Percentiles rank a stretch among this genome's conserved stretches.
Conservation (phyloP, 2,888 invertebrate species). For the Leucophora obtusa region DNA sequence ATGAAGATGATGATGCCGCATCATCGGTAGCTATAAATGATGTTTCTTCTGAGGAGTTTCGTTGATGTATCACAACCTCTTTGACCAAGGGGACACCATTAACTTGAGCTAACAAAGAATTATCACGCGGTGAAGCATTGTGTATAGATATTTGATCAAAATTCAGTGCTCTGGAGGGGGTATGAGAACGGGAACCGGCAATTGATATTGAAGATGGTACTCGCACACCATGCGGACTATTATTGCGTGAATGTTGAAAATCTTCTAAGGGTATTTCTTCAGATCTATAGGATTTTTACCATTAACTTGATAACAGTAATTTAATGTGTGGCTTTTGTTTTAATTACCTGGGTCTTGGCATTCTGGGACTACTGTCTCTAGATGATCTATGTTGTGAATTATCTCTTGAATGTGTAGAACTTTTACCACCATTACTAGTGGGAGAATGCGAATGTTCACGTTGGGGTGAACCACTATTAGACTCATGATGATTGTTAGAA, state of each 20-base stretch:
- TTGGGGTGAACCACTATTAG: conserved; percentile 57
- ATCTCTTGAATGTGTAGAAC: conserved; percentile 74
- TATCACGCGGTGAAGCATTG: conserved; percentile 69
- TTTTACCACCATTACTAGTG: conserved; percentile 78
- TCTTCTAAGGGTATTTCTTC: conserved; percentile 91
- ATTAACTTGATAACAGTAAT: conserved; percentile 4
- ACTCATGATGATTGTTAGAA: conserved; percentile 74
- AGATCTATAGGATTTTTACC: conserved; percentile 76
- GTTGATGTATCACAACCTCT: conserved; percentile 70
- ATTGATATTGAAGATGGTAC: conserved; percentile 65
- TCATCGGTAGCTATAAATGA: conserved; percentile 83
- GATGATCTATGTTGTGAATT: conserved; percentile 73
- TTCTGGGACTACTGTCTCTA: conserved; percentile 85
- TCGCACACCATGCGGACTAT: conserved; percentile 77
- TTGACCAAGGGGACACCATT: conserved; percentile 68
- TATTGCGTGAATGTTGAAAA: conserved; percentile 82
- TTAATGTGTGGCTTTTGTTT: background rate
- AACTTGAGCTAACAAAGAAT: conserved; percentile 66
- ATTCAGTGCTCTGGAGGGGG: conserved; percentile 73
- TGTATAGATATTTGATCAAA: conserved; percentile 71
- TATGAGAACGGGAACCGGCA: conserved; percentile 79
- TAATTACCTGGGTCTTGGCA: conserved; percentile 83
- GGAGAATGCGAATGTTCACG: conserved; percentile 78
- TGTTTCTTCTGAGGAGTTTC: conserved; percentile 85
- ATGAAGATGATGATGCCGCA: conserved; percentile 22